Conservation (phyloP, 2,888 invertebrate species). For the Tanytarsus gracilentus region DNA sequence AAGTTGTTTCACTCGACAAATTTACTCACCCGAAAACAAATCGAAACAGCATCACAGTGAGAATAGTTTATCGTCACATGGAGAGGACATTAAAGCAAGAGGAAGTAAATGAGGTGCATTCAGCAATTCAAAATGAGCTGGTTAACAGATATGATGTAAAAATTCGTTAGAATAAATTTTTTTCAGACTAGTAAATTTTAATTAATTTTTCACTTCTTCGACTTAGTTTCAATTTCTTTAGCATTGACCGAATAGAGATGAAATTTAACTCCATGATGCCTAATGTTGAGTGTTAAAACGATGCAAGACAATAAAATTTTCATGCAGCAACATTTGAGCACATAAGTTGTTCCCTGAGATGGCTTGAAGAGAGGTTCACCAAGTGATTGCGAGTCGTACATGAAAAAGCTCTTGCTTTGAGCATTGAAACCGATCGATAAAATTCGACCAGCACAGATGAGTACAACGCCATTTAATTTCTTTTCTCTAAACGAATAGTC, state of each 20-base stretch:
- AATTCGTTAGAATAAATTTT: constrained; percentile 37
- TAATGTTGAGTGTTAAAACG: constrained; percentile 51
- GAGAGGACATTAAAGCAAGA: constrained; percentile 76
- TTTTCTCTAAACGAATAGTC: constrained; percentile 47
- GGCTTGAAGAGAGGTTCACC: constrained; percentile 54
- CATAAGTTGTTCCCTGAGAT: constrained; percentile 50
- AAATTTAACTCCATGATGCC: constrained; percentile 48
- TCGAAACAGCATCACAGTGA: constrained; percentile 78
- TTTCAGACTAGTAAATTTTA: background rate
- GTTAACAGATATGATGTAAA: constrained; percentile 39
- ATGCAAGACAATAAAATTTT: constrained; percentile 55
- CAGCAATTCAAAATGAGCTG: constrained; percentile 56
- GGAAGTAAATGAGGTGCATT: constrained; percentile 81
- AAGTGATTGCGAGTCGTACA: constrained; percentile 57
- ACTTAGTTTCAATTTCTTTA: too few species aligned
- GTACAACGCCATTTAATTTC: constrained; percentile 43
- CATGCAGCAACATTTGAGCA: constrained; percentile 51
- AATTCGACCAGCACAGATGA: constrained; percentile 48
- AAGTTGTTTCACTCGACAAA: constrained; percentile 75
- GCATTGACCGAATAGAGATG: constrained; percentile 43
- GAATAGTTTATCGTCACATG: constrained; percentile 87
- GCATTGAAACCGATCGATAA: constrained; percentile 47
- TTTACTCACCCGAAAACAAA: constrained; percentile 79
- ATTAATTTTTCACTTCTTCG: background rate
- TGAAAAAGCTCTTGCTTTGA: constrained; percentile 49